A percentile compares a stretch with the other conserved stretches of the same genome.
Evolutionary conservation across 2,888 invertebrate genomes (phyloP).

Genomic region (Dendrolimus houi): DNA sequence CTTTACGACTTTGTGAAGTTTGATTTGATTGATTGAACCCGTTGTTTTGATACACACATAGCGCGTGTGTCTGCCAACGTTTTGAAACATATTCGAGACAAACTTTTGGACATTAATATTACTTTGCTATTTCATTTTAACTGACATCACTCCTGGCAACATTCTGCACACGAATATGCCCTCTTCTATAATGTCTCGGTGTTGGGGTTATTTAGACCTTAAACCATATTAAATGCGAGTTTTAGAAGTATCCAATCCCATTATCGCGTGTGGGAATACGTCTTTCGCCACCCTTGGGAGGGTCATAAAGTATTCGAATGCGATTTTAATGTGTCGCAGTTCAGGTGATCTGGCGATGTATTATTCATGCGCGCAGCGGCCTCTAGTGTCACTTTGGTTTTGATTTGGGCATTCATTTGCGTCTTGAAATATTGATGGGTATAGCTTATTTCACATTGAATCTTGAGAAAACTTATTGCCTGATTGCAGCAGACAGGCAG

Average conservation of each 20-base stretch:
- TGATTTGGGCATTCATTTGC: slow-evolving; percentile 17
- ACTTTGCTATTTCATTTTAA: no score
- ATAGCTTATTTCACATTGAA: no score
- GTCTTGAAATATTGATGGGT: background rate
- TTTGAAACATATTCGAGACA: no score
- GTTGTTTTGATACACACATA: no score
- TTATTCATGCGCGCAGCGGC: slow-evolving; percentile 42
- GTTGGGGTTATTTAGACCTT: background rate
- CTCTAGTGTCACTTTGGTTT: slow-evolving; percentile 12
- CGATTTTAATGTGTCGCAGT: slow-evolving; percentile 60
- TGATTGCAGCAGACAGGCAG: no score
- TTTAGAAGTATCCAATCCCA: background rate
- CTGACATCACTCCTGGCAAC: no score
- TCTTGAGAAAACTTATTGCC: no score
- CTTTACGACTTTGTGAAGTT: no score
- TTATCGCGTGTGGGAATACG: background rate
- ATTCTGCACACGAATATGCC: background rate
- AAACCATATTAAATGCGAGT: background rate
- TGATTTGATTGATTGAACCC: no score
- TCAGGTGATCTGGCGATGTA: slow-evolving; percentile 45
- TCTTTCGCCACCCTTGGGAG: slow-evolving; percentile 14
- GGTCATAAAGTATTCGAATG: slow-evolving; percentile 44
- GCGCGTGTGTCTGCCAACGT: no score
- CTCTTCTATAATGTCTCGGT: background rate
- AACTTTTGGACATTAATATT: no score